Conservation (phyloP, 2,797 vertebrate species). For the Columba guinea region DNA sequence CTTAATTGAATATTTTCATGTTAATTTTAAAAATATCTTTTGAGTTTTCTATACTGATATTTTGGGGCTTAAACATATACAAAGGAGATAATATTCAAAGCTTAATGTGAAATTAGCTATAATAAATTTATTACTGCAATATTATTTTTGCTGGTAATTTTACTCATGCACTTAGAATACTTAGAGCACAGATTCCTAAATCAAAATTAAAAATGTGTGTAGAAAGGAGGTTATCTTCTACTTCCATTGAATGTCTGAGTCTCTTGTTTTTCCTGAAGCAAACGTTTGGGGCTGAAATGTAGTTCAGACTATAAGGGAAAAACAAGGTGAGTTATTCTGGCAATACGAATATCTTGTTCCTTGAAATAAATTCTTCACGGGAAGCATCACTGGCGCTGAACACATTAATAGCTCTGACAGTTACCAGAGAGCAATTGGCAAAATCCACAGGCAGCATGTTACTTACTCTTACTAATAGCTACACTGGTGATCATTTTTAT, state of each 20-base stretch:
- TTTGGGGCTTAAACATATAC: neutral
- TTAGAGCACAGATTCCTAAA: neutral
- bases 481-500: slow-evolving; percentile 27
- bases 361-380: slow-evolving; percentile 50
- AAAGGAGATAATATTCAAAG: neutral
- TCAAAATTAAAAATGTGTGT: neutral
- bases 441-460: slow-evolving; percentile 26
- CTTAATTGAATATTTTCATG: too few relatives aligned
- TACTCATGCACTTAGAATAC: neutral
- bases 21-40: neutral
- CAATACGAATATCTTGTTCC: neutral
- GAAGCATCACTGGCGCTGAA: slow-evolving; percentile 6
- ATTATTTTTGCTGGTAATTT: neutral
- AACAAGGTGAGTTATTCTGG: neutral
- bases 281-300: neutral
- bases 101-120: neutral
- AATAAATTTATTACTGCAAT: neutral
- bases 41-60: neutral
- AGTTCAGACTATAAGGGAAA: neutral
- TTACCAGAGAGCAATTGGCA: slow-evolving; percentile 31
- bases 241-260: neutral
- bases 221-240: neutral
- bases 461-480: slow-evolving; percentile 30
- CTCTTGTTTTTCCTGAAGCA: neutral
- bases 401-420: slow-evolving; percentile 45